Base-by-base conservation (phyloP, 2,888 invertebrate genomes). In the Phyto melanocephala region DNA sequence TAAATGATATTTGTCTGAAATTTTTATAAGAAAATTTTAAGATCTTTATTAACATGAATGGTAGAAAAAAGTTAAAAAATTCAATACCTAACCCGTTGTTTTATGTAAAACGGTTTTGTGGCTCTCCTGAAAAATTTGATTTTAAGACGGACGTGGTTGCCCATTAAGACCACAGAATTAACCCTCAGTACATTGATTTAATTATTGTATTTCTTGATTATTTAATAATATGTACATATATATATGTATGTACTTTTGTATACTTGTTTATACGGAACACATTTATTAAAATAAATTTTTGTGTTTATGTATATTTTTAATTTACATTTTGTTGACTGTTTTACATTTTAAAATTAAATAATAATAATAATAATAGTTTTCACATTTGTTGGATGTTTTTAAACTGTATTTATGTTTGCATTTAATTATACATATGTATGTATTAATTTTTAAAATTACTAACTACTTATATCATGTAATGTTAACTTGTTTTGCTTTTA, bases 381-480 rank as follows among this genome's bases (percentile, higher is more conserved):
- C 62, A 78, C 54, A 75, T 81, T 65, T 80, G 54, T 75, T 78
- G 72, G 68, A 37, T 63, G 8, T 72, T 71, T 77, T 65, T 78
- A 40, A 68, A 72, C 78, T 76, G 67, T 78, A 72, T 68, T 70
- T 81, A 60, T n/a, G n/a, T n/a, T n/a, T n/a, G n/a, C n/a, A n/a
- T n/a, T n/a, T n/a, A n/a, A n/a, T n/a, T n/a, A n/a, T n/a, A n/a
- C n/a, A n/a, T n/a, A n/a, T n/a, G n/a, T n/a, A n/a, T n/a, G n/a
- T 83, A 65, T 60, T 80, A 86, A 86, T 81, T 85, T 86, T 88
- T 88, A 86, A 86, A 87, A 88, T 90, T 89, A 89, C 90, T 90
- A 90, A 90, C 89, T 89, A 89, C 89, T 89, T 89, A 90, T 88
- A 89, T 86, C 87, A 90, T 89, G 89, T 89, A 89, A 89, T 89